These are phyloP conservation scores for Platycnemis pennipes DNA, from an alignment of 2,888 invertebrate species.

Conservation along the genomic window DNA sequence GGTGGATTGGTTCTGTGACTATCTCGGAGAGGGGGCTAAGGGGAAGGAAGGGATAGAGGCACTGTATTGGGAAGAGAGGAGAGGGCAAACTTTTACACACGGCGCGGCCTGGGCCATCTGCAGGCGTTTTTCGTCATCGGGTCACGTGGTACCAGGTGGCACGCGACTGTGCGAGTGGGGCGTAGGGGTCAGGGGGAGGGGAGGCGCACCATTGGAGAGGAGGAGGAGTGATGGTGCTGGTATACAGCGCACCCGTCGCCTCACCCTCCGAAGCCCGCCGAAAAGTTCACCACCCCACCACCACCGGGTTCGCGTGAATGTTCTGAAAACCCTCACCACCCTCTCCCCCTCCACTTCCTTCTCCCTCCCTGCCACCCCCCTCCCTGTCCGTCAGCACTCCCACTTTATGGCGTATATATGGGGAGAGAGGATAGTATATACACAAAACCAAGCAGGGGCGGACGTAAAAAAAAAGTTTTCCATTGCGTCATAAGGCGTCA, in stretches of 20 bases:
- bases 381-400: neutral
- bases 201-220: slow-evolving; percentile 70
- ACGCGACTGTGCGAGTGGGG: neutral
- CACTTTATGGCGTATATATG: slow-evolving; percentile 34
- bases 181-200: slow-evolving; percentile 70
- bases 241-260: slow-evolving; percentile 57
- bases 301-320: neutral
- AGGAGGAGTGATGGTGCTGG: slow-evolving; percentile 24
- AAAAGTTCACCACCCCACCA: neutral
- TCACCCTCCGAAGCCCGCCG: neutral
- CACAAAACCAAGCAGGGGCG: slow-evolving; percentile 6
- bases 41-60: neutral
- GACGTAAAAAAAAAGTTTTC: slow-evolving; percentile 34
- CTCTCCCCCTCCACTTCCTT: neutral
- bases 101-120: slow-evolving; percentile 73
- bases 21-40: neutral
- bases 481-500: neutral
- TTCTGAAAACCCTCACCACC: neutral
- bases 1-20: neutral
- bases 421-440: neutral
- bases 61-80: too few species aligned
- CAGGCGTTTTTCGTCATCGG: slow-evolving; percentile 52
- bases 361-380: neutral
- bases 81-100: slow-evolving; percentile 69
- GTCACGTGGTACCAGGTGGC: slow-evolving; percentile 66